Base-by-base conservation (phyloP, 2,888 invertebrate species). In the Loripinus fragilis region DNA sequence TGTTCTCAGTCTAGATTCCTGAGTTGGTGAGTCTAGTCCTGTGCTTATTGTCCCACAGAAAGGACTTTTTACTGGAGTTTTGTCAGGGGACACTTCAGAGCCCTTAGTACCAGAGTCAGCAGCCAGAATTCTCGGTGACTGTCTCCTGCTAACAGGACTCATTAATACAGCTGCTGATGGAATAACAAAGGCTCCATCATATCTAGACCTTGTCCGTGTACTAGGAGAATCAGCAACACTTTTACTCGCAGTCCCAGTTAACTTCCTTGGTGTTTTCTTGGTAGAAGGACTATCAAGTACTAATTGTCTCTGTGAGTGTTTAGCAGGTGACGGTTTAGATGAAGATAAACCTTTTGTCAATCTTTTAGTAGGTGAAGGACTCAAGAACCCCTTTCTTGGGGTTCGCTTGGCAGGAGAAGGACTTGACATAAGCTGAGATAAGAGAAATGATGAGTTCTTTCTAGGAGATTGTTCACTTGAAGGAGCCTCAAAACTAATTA, bases 371-470 rank as follows among this genome's bases (percentile, higher is more conserved):
- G 89, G 86, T 20, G 88, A 86, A 17, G 89, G 88, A 74, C 88
- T 88, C 8, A 83, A 79, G 52, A 86, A 15, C 3, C 8, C 30
- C 33, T 60, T 60, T 65, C 78, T 80, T 3, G 81, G 81, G 5
- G 81, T 85, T 20, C 28, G 38, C 74, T 83, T 85, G 17, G 72
- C 74, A 70, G 89, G 87, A 17, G 89, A 87, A 17, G 89, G 88
- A 71, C 88, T 88, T 8, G 84, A 80, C 66, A 86, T 87, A 5
- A 90, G 76, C 72, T 90, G 89, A 35, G 89, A 88, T 23, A 88
- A 71, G 8, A 89, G 76, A 66, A 90, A 88, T 48, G 87, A 86
- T n/a, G 86, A 80, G 23, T 85, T 86, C 72, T 85, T 85, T 52
- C 85, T 80, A 33, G 88, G 88, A 20, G 90, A 87, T 66, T 83